Percentiles rank a stretch among this genome's conserved stretches.
These are phyloP conservation scores for Dasysyrphus tricinctus DNA, from an alignment of 2,888 invertebrate species.

Conservation along the genomic window DNA sequence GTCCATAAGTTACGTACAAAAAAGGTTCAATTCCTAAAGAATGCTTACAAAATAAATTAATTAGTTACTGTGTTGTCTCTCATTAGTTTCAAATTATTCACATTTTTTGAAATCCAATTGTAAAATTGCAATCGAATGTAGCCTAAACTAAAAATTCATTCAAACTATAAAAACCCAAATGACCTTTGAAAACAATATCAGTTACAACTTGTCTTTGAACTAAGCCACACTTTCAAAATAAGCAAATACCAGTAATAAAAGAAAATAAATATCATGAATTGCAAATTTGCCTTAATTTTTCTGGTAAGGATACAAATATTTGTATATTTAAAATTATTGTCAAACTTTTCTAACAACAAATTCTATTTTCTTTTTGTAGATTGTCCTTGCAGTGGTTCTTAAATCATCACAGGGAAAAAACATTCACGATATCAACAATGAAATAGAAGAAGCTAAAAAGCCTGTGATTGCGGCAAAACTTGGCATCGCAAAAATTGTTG, in stretches of 20 bases:
- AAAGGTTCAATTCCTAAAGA: neutral
- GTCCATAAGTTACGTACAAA: neutral
- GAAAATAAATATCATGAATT: constrained; percentile 42
- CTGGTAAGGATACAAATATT: constrained; percentile 51
- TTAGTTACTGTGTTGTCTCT: neutral
- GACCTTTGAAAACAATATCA: constrained; percentile 42
- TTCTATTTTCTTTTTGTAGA: neutral
- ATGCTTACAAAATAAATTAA: neutral
- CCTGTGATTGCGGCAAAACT: constrained; percentile 33
- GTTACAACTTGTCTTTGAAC: constrained; percentile 41
- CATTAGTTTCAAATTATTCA: constrained; percentile 63
- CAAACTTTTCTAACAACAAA: neutral
- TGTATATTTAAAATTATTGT: neutral
- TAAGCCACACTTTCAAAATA: constrained; percentile 9
- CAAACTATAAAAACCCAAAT: constrained; percentile 53
- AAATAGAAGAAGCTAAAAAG: constrained; percentile 26
- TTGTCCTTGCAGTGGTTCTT: constrained; percentile 46
- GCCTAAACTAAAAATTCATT: neutral
- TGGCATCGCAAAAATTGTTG: constrained; percentile 41
- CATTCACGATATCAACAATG: constrained; percentile 24
- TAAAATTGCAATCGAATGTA: constrained; percentile 11
- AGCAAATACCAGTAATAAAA: neutral
- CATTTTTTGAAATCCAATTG: neutral
- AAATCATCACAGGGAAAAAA: constrained; percentile 39
- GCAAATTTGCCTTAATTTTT: constrained; percentile 57